A percentile compares a stretch with the other conserved stretches of the same genome.
These are phyloP conservation scores for Esox masquinongy DNA, from an alignment of 2,797 vertebrate species.

Conservation along the genomic window DNA sequence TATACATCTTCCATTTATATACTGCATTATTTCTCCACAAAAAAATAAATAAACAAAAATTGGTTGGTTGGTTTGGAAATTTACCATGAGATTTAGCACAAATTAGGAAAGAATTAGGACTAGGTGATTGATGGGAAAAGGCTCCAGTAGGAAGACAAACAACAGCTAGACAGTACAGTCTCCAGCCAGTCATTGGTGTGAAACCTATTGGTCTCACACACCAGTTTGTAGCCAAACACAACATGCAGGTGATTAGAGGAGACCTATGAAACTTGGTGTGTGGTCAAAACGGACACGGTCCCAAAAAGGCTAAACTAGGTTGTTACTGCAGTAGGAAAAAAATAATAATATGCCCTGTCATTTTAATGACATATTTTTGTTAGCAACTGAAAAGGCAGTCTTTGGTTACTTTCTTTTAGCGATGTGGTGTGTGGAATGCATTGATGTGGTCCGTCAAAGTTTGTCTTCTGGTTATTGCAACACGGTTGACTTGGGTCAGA, in stretches of 20 bases:
- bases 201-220: slow-evolving; percentile 38
- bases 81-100: neutral
- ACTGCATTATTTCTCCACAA: neutral
- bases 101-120: neutral
- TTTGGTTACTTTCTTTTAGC: neutral
- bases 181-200: slow-evolving; percentile 31
- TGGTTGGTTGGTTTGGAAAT: neutral
- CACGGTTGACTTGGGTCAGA: neutral
- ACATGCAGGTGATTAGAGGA: slow-evolving; percentile 53
- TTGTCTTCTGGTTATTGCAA: neutral
- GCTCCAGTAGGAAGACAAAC: neutral
- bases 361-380: neutral
- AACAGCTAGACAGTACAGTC: neutral
- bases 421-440: neutral
- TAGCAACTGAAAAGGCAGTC: neutral
- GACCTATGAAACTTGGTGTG: slow-evolving; percentile 61
- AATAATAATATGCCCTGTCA: neutral
- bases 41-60: neutral
- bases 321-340: slow-evolving; percentile 1
- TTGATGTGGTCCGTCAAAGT: neutral
- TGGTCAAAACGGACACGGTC: slow-evolving; percentile 45
- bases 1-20: neutral
- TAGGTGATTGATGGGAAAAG: neutral
- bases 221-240: slow-evolving; percentile 56
- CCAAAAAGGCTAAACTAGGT: neutral